Evolutionary conservation across 2,113 vertebrate genomes (phyloP), one percentile per base, ranked within the genome.

Genomic region (Brevimyrus niger): DNA sequence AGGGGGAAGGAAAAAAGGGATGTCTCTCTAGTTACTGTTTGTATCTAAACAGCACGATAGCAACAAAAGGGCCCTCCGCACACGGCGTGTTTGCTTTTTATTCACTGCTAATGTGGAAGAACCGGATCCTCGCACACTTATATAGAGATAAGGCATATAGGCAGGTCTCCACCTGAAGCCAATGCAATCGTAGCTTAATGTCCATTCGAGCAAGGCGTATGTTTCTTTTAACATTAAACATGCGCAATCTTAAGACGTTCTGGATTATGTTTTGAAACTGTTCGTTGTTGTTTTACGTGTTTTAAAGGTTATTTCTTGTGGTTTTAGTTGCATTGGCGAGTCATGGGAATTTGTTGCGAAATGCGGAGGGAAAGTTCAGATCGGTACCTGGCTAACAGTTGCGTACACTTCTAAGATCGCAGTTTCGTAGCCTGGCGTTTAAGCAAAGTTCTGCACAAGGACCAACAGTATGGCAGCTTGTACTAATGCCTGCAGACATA

Each of bases 11-110:
- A 23, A 27, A 65, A 65, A 27, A 27, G 82, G 5, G 55, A 90
- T 88, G 17, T 65, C 44, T 83, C 61, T 80, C 90, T 87, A 90
- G 92, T 94, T 95, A 90, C 89, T 96, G 94, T 95, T 95, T 96
- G 92, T 93, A 91, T 93, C 93, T 91, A 92, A 91, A 93, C 90
- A 93, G 89, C 48, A 88, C 80, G 90, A 93, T 95, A 94, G 95
- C 95, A 96, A 96, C 95, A 55, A 92, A 50, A 61, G 31, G 87
- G 48, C 55, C 53, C 48, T 73, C 65, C 31, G 88, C 38, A 51
- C n/a, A 27, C 35, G 17, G 51, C 51, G n/a, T 69, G 80, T 88
- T 91, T 90, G 89, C 87, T 44, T 90, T 89, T 44, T 87, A 89
- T 91, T 89, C 84, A 87, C 85, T n/a, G 76, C 50, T 83, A 83